Percentiles rank a stretch among this genome's conserved stretches.
These are phyloP conservation scores for Agrochola litura DNA, from an alignment of 2,888 invertebrate species.

Conservation along the genomic window DNA sequence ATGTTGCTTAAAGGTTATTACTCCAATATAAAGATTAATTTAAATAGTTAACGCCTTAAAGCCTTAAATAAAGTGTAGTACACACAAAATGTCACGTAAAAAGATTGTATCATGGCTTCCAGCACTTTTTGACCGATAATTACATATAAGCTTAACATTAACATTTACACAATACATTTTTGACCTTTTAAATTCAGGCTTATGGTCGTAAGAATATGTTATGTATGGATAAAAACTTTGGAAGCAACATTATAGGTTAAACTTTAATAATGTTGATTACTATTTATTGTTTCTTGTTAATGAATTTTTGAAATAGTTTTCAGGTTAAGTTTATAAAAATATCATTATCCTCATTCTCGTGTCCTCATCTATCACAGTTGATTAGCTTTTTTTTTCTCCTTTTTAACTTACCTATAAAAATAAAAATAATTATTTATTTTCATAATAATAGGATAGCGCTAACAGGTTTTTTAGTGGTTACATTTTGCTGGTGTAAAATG, in stretches of 20 bases:
- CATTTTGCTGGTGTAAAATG: too few relatives aligned
- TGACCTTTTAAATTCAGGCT: conserved; percentile 37
- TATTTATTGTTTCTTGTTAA: neutral
- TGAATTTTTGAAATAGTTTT: neutral
- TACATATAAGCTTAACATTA: conserved; percentile 28
- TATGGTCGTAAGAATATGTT: conserved; percentile 20
- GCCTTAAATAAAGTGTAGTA: neutral
- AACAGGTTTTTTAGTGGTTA: too few relatives aligned
- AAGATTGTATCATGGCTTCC: conserved; percentile 26
- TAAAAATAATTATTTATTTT: too few relatives aligned
- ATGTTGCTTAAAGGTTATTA: neutral
- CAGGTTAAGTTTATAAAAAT: neutral
- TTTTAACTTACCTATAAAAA: too few relatives aligned
- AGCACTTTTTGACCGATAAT: conserved; percentile 36
- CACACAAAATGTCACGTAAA: conserved; percentile 13
- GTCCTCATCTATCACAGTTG: too few relatives aligned
- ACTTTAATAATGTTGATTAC: conserved; percentile 1
- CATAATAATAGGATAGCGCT: too few relatives aligned
- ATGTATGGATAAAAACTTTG: conserved; percentile 9
- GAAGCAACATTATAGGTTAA: neutral
- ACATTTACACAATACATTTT: conserved; percentile 33
- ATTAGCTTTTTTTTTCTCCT: too few relatives aligned
- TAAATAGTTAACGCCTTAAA: conserved; percentile 3
- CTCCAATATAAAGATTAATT: neutral
- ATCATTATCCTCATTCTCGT: too few relatives aligned